Evolutionary conservation across 2,888 invertebrate species (phyloP).

Genomic region (Nymphalis polychloros): DNA sequence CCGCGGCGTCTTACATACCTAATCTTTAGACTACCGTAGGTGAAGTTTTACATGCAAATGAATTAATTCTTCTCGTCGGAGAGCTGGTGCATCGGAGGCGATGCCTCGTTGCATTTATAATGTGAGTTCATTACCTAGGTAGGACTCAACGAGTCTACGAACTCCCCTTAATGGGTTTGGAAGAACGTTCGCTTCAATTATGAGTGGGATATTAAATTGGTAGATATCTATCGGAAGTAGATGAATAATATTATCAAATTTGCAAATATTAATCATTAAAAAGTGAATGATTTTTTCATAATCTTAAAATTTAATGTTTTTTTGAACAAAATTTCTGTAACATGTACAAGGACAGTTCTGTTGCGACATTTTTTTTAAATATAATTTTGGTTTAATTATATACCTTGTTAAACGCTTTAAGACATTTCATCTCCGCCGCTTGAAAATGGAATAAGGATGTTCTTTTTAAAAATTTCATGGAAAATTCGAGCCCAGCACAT

Average conservation of each 20-base stretch:
- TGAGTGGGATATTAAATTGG: conserved; percentile 74
- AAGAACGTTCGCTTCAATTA: conserved; percentile 78
- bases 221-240: conserved; percentile 53
- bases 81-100: conserved; percentile 67
- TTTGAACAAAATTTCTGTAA: neutral
- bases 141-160: conserved; percentile 62
- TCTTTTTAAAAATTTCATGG: conserved; percentile 60
- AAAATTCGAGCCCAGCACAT: conserved; percentile 58
- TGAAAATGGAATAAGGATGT: conserved; percentile 38
- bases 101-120: conserved; percentile 81
- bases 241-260: conserved; percentile 1
- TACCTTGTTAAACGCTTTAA: conserved; percentile 39
- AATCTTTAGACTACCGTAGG: conserved; percentile 66
- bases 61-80: conserved; percentile 79
- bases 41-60: conserved; percentile 80
- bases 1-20: conserved; percentile 51
- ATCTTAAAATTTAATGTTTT: neutral
- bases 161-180: conserved; percentile 71
- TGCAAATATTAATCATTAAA: neutral
- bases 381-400: conserved; percentile 18
- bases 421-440: conserved; percentile 38
- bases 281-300: too few species aligned
- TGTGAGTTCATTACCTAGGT: conserved; percentile 77
- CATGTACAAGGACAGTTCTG: conserved; percentile 1
- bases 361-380: neutral